Evolutionary conservation across 2,113 vertebrate species (phyloP), one percentile per base, ranked within the genome.

Genomic region (Callaeas wilsoni): DNA sequence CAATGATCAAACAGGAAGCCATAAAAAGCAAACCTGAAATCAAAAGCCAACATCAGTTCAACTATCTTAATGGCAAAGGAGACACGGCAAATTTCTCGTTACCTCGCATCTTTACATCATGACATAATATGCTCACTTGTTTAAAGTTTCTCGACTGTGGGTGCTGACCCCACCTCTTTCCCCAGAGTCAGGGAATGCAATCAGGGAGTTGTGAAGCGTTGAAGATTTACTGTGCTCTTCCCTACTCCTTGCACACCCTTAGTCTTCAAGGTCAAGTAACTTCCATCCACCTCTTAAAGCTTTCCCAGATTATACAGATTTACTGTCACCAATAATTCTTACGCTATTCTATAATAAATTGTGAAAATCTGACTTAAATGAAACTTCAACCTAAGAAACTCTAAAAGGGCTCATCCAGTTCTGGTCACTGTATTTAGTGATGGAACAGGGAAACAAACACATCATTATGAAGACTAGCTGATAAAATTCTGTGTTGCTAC

Each of bases 241-340:
- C 33, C 39, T 63, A 41, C 20, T 89, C 47, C 70, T 80, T 63
- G 47, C 41, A 82, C 53, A 89, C 8, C 17, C 22, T 75, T 78
- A 53, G 32, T 64, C 44, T 94, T 92, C 80, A 94, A 94, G 93
- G 89, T 94, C 89, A 91, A 87, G 57, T 64, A 68, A 86, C 74
- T 90, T 91, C 32, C 23, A 80, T 60, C 42, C 78, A 32, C 39
- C 44, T 86, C 86, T 63, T 86, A 62, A 69, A 89, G 57, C 30
- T 59, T 75, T 86, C 71, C 50, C 52, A 78, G 44, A 63, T 77
- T 67, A 83, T 57, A 65, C 0, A 67, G 44, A 87, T 73, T 76
- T 85, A 93, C 37, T 42, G 44, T 56, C 69, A 81, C 32, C 3
- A 65, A 6, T 74, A 92, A 80, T 67, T 70, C 64, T 67, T 88